phyloP scores from a whole-genome alignment of 2,113 vertebrate species.

The Proteles cristata region DNA sequence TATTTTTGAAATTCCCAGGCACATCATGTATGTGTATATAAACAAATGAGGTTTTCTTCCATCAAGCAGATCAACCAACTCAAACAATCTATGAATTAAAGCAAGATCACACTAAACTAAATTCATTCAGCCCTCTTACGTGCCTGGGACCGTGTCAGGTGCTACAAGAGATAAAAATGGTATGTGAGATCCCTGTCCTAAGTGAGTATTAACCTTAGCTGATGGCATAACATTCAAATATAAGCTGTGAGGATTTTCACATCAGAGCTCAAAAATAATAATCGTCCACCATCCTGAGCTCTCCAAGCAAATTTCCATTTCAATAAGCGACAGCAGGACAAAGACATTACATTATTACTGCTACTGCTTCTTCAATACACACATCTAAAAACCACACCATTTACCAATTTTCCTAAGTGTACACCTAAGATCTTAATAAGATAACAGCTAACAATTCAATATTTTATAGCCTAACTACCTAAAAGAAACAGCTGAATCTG shows the following conservation, averaged over 20 bases:
- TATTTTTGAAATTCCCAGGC: not conserved
- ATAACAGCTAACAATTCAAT: conserved; percentile 18
- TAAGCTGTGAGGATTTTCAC: conserved; percentile 15
- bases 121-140: not conserved
- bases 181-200: not conserved
- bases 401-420: conserved; percentile 20
- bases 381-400: not conserved
- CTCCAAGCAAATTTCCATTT: conserved; percentile 27
- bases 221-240: conserved; percentile 3
- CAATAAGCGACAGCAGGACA: not conserved
- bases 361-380: not conserved
- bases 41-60: conserved; percentile 43
- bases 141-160: not conserved
- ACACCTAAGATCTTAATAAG: conserved; percentile 28
- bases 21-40: not conserved
- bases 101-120: not conserved
- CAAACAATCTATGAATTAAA: conserved; percentile 26
- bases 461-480: conserved; percentile 25
- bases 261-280: conserved; percentile 15
- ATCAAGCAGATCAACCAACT: conserved; percentile 20
- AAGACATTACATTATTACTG: not conserved
- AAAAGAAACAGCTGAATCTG: conserved; percentile 48
- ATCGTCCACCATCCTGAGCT: not conserved
- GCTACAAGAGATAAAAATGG: not conserved
- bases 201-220: conserved; percentile 5